These are phyloP conservation scores for Mus musculus DNA, from an alignment of 2,113 vertebrate genomes.

Conservation along the genomic window GRCm39 chr3:58928001-58928500, in stretches of 20 bases:
- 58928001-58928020: slow-evolving; percentile 25
- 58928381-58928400: neutral
- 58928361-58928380: neutral
- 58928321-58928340: neutral
- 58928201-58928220: slow-evolving; percentile 9
- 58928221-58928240: neutral
- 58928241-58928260: slow-evolving; percentile 23
- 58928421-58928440: neutral
- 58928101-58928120: neutral
- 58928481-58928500: neutral
- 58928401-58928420: neutral
- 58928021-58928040: neutral
- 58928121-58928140: slow-evolving; percentile 24
- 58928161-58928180: neutral
- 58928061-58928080: neutral
- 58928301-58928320: slow-evolving; percentile 18
- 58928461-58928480: neutral
- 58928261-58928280: slow-evolving; percentile 21
- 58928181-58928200: neutral
- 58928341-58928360: neutral
- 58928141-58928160: neutral
- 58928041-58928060: slow-evolving; percentile 20
- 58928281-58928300: slow-evolving; percentile 51
- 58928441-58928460: neutral
- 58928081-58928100: neutral